Evolutionary conservation across 1,140 invertebrate genomes (phyloP), one percentile per base, ranked within the genome.

Genomic region (Sarcophaga bullata): DNA sequence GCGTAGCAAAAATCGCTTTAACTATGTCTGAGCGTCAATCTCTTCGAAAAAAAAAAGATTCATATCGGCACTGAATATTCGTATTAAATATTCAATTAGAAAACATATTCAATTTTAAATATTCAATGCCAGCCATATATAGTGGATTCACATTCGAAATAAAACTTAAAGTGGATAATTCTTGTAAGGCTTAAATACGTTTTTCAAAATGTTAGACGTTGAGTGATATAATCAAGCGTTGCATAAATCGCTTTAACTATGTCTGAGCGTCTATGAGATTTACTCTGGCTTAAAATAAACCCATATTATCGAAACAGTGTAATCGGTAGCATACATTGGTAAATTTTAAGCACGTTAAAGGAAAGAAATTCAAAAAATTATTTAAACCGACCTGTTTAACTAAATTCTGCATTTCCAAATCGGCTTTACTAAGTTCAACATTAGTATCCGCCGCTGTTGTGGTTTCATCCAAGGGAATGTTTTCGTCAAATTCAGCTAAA

Each of bases 401-500:
- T 11, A 98, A 90, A 90, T 94, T 93, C 81, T 95, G 94, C 82
- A 98, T 93, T 91, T 97, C 96, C 85, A 94, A 91, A 91, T 97
- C 96, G 9, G 95, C 95, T 90, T 96, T 96, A 86, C 94, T 95
- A 78, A 95, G 90, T 89, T 95, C 93, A 68, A 93, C 90, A 52
- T 92, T 92, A 46, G 93, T 93, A 19, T 92, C 92, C 91, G 91
- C 81, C 90, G 86, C 86, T 50, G 85, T 85, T 80, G 91, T 90
- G 58, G 86, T 92, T 10, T 95, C 94, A 68, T 95, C 95, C 73
- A 98, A 92, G n/a, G 97, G 97, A 91, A 98, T 97, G 87, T 94
- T 96, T 91, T 99, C 98, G 92, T 99, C 98, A 91, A 99, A 99
- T 91, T 99, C 98, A 0, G 96, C 97, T 82, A 98, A 91, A 90